Percentiles rank a stretch among this genome's conserved stretches.
Conservation (phyloP, 2,888 invertebrate genomes). For the Imbricaverruca yamaguchii region DNA sequence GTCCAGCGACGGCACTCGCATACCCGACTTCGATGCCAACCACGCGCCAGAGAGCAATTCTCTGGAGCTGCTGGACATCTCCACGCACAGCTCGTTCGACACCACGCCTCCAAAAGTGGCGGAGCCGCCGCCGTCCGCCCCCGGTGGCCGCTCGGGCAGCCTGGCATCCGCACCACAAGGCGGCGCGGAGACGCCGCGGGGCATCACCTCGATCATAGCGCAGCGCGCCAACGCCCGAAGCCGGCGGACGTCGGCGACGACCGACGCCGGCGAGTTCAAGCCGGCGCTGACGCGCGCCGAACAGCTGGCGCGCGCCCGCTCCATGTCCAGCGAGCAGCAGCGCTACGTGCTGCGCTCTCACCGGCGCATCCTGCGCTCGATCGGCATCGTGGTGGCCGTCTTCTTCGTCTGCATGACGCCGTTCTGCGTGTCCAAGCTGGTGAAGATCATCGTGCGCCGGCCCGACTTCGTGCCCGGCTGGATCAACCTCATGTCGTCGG, state of each 20-base stretch:
- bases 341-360: not conserved
- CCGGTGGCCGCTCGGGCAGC: not conserved
- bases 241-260: too few relatives aligned
- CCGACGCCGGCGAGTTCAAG: too few relatives aligned
- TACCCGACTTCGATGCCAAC: too few relatives aligned
- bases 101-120: too few relatives aligned
- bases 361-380: not conserved
- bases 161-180: not conserved
- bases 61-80: too few relatives aligned
- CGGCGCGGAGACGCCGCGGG: not conserved
- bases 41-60: too few relatives aligned
- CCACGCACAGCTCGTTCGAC: too few relatives aligned
- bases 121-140: not conserved
- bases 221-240: not conserved
- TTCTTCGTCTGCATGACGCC: conserved; percentile 28
- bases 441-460: conserved; percentile 23
- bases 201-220: not conserved
- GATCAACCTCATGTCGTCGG: conserved; percentile 23
- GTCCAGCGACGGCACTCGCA: too few relatives aligned
- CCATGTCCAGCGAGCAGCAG: not conserved
- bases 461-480: conserved; percentile 23
- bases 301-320: too few relatives aligned
- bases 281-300: too few relatives aligned
- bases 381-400: conserved; percentile 21
- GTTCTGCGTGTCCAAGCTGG: conserved; percentile 26